Evolutionary conservation across 1,140 invertebrate species (phyloP), one percentile per base, ranked within the genome.

Genomic region (Melanaphis sacchari): DNA sequence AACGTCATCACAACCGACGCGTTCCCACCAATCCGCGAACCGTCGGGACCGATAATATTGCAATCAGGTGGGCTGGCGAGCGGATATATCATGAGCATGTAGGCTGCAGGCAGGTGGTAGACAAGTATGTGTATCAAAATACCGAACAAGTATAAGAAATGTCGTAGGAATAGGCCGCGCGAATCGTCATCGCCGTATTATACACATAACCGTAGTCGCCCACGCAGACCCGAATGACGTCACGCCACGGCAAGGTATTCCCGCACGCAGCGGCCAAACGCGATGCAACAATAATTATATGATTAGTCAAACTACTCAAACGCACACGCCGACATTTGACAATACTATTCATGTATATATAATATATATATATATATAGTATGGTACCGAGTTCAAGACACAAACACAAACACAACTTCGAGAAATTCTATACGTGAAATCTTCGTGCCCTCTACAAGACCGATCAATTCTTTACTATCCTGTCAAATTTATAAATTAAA

Each of bases 21-120:
- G 81, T 38, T 82, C 81, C 81, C 81, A 82, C 81, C 31, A 76
- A 76, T 76, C 31, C 59, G 59, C 59, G n/a, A 76, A 76, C 59
- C 31, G 59, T n/a, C 59, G 59, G 59, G 36, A 76, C 59, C n/a
- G 59, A 76, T 76, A 76, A 76, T 31, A 31, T 59, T 59, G 54
- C 54, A 31, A 24, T 54, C 52, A 6, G 52, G 6, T 6, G 52
- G 52, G 24, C 24, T 11, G 31, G 31, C 59, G 31, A 49, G 46
- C 46, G 18, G 46, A 49, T 15, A 15, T 15, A 15, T 49, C 18
- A 49, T 21, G 46, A 31, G 4, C 59, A n/a, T 66, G 59, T n/a
- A 59, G 9, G 31, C 26, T 9, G 8, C 26, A 54, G 54, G 54
- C 31, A 59, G 54, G 31, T 31, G 54, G 31, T 11, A 24, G 3